These are phyloP conservation scores for Gallinago solitaria DNA, from an alignment of 2,797 vertebrate species.

Conservation along the genomic window DNA sequence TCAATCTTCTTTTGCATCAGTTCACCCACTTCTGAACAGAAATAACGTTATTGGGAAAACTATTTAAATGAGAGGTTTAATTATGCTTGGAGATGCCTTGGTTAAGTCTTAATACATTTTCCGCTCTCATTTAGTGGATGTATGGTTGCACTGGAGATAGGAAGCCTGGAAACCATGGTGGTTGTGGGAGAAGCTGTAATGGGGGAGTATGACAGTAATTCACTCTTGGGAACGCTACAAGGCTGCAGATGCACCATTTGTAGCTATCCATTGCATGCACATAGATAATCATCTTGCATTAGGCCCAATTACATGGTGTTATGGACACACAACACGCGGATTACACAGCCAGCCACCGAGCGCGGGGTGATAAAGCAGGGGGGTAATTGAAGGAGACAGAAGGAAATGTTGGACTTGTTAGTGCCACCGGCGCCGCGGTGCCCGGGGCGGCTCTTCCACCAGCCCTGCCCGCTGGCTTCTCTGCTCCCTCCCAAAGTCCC, in stretches of 20 bases:
- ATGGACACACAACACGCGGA: constrained; percentile 71
- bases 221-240: neutral
- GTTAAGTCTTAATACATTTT: constrained; percentile 27
- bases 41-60: neutral
- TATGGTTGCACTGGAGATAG: neutral
- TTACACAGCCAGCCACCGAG: constrained; percentile 60
- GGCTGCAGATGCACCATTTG: constrained; percentile 36
- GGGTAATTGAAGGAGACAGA: constrained; percentile 76
- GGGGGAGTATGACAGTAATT: neutral
- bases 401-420: constrained; percentile 72
- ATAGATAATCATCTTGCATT: constrained; percentile 76
- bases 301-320: constrained; percentile 79
- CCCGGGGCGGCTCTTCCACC: neutral
- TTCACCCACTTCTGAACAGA: neutral
- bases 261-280: constrained; percentile 64
- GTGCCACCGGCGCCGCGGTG: constrained; percentile 19
- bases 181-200: neutral
- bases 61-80: neutral
- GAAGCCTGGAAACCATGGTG: neutral
- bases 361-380: constrained; percentile 62
- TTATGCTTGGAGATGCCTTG: neutral
- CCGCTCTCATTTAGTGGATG: neutral
- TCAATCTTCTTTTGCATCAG: neutral
- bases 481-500: neutral
- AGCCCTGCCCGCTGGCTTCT: neutral